Evolutionary conservation across 2,113 vertebrate genomes (phyloP).

Genomic region (Rhadina sibilatrix): DNA sequence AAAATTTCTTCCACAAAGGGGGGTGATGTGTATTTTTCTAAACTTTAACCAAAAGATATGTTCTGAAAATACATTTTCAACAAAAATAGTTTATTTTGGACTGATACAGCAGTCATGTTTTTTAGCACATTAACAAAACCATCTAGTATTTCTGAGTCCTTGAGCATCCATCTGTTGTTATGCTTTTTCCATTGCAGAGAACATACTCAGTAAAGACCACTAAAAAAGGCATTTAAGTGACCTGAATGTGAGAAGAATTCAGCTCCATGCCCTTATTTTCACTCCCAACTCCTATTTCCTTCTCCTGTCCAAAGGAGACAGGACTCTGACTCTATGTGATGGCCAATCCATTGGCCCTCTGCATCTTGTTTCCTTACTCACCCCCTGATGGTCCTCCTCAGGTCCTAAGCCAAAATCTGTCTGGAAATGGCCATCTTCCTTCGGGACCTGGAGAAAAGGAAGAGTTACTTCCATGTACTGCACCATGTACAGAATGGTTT

Average conservation of each 20-base stretch:
- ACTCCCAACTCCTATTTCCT: not conserved
- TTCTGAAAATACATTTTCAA: constrained; percentile 46
- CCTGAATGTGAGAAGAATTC: not conserved
- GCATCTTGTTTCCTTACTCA: not conserved
- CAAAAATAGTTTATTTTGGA: constrained; percentile 57
- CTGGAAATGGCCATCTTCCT: not conserved
- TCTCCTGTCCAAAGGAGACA: not conserved
- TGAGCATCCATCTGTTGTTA: not conserved
- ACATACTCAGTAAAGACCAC: not conserved
- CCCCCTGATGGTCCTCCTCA: rapidly evolving
- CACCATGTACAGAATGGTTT: not conserved
- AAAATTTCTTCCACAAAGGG: constrained; percentile 18
- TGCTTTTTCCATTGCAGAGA: not conserved
- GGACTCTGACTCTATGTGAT: not conserved
- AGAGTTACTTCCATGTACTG: not conserved
- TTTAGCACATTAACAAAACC: constrained; percentile 4
- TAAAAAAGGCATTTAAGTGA: not conserved
- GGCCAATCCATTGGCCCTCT: not conserved
- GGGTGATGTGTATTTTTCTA: constrained; percentile 30
- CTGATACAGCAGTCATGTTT: not conserved
- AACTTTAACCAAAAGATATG: constrained; percentile 17
- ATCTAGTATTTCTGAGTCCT: constrained; percentile 20
- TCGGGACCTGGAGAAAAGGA: not conserved
- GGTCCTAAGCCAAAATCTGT: not conserved
- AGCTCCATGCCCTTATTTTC: not conserved